Evolutionary conservation across 1,140 invertebrate species (phyloP).

Genomic region (Belonocnema kinseyi): DNA sequence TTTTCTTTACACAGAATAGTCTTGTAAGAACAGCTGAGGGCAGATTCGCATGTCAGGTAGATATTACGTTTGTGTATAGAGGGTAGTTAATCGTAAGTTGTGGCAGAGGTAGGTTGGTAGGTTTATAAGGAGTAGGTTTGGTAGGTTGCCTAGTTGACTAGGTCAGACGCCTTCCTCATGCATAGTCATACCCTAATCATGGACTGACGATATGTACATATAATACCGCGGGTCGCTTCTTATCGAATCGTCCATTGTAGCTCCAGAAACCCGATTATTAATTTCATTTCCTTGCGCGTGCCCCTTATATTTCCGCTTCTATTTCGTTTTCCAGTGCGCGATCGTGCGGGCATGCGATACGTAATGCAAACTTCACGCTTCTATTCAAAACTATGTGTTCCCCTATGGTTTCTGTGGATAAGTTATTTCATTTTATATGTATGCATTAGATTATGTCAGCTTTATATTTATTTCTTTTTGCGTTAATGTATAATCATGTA

Average conservation of each 20-base stretch:
- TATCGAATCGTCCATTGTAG: slow-evolving; percentile 15
- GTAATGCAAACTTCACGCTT: too few relatives aligned
- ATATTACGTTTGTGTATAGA: slow-evolving; percentile 26
- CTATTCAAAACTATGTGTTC: too few relatives aligned
- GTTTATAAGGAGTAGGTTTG: slow-evolving; percentile 1
- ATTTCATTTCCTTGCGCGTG: slow-evolving; percentile 28
- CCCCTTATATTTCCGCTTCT: slow-evolving; percentile 24
- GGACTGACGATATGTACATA: slow-evolving; percentile 18
- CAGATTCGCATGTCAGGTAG: slow-evolving; percentile 16
- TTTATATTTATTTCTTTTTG: too few relatives aligned
- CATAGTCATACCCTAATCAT: slow-evolving; percentile 30
- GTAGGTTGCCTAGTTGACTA: slow-evolving; percentile 12
- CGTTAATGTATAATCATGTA: too few relatives aligned
- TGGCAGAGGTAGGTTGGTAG: slow-evolving; percentile 19
- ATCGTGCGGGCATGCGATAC: background rate
- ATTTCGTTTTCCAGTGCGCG: background rate
- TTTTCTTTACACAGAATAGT: background rate
- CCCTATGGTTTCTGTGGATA: too few relatives aligned
- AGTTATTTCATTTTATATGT: too few relatives aligned
- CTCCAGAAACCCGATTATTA: slow-evolving; percentile 21
- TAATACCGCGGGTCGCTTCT: slow-evolving; percentile 3
- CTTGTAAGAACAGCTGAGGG: slow-evolving; percentile 20
- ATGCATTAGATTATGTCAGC: too few relatives aligned
- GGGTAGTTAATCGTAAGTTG: slow-evolving; percentile 4
- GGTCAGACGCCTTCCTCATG: slow-evolving; percentile 18